Evolutionary conservation across 2,113 vertebrate species (phyloP), one percentile per base, ranked within the genome.

Genomic region (Antennarius striatus): DNA sequence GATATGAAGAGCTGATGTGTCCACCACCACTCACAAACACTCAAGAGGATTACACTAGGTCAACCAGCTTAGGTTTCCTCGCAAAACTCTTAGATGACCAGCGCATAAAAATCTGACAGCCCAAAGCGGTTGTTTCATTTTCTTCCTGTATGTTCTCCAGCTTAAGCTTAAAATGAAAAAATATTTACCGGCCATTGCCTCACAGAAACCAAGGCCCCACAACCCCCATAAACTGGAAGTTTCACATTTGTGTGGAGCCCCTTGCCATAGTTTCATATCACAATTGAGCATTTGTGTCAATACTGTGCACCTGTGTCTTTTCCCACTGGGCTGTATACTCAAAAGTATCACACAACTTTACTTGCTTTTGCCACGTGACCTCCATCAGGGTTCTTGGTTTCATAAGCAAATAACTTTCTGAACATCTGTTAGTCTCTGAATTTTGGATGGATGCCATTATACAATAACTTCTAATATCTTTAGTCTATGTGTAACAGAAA

Each of bases 231-330:
- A 22, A 56, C 53, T 22, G 16, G 54, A 39, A 54, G 51, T 74
- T 77, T 79, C 49, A 66, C 43, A 63, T 77, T 77, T 73, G 75
- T 39, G 60, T 74, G 47, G 40, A 39, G 43, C 30, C 11, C 30
- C 56, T 48, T 56, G 60, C 53, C 72, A 61, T 67, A 57, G 70
- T 61, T 66, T 79, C 68, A 80, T 71, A 72, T 74, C 68, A 59
- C 65, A 56, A 39, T 64, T 56, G 55, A 48, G 45, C 36, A 46
- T 75, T 46, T 65, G 54, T 76, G 79, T 86, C 73, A 85, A 91
- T 66, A 90, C 47, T 53, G 54, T 63, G 81, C 91, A 92, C 82
- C 90, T 92, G 91, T 60, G 58, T 54, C 48, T 52, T 63, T 83
- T 92, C 88, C 74, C 89, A 89, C 76, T 50, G 68, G n/a, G 56